These are phyloP conservation scores for Champsocephalus esox DNA, from an alignment of 2,797 vertebrate species.

Conservation along the genomic window DNA sequence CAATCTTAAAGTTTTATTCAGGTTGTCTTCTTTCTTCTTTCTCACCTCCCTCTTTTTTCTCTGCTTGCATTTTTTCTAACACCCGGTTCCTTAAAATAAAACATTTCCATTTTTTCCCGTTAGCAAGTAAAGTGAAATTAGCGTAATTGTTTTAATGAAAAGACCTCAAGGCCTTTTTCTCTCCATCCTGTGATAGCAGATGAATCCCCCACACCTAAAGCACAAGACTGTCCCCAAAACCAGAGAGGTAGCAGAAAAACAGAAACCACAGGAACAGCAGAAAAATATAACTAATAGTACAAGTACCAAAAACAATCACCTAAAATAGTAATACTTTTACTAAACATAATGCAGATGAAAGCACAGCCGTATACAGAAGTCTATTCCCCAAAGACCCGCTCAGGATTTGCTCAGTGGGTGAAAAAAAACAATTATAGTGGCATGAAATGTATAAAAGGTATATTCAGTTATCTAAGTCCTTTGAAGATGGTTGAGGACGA, in stretches of 20 bases:
- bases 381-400: constrained; percentile 65
- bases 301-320: constrained; percentile 37
- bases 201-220: constrained; percentile 67
- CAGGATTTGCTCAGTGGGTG: constrained; percentile 60
- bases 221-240: constrained; percentile 50
- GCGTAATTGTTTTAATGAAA: constrained; percentile 79
- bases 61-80: constrained; percentile 32
- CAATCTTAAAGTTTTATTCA: background rate
- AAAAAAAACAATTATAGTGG: constrained; percentile 69
- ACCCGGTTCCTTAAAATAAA: constrained; percentile 55
- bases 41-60: constrained; percentile 5
- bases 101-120: constrained; percentile 18
- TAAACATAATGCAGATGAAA: constrained; percentile 75
- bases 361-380: constrained; percentile 47
- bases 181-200: constrained; percentile 57
- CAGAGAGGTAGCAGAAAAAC: constrained; percentile 10
- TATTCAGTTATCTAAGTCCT: constrained; percentile 73
- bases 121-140: constrained; percentile 71
- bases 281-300: constrained; percentile 45
- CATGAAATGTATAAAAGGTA: constrained; percentile 77
- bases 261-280: constrained; percentile 20
- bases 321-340: constrained; percentile 66
- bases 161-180: constrained; percentile 57
- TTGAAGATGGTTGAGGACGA: constrained; percentile 75
- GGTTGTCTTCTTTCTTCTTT: constrained; percentile 3